Evolutionary conservation across 2,888 invertebrate genomes (phyloP).

Genomic region (Tanypteryx hageni): DNA sequence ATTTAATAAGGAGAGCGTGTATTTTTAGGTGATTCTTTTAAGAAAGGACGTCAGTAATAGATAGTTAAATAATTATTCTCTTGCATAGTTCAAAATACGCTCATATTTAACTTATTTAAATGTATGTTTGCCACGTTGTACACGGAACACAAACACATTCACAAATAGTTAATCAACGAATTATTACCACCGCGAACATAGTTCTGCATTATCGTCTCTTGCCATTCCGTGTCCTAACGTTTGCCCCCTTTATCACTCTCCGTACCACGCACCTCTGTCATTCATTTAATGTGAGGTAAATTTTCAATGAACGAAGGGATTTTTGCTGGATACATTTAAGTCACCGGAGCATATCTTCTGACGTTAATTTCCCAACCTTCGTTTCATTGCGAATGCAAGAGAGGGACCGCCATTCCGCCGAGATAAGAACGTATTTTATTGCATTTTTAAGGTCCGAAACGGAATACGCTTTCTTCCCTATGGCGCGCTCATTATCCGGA

Average conservation of each 20-base stretch:
- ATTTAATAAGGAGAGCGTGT: no score
- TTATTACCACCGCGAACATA: no score
- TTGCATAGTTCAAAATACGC: no score
- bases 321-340: not conserved
- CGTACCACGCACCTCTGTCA: not conserved
- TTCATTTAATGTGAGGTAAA: not conserved
- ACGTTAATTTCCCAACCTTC: not conserved
- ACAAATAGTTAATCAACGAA: no score
- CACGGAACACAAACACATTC: no score
- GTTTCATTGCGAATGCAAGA: not conserved
- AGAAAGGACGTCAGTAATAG: no score
- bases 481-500: slow-evolving; percentile 1
- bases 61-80: no score
- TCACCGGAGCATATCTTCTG: not conserved
- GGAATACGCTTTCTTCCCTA: not conserved
- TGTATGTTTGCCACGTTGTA: no score
- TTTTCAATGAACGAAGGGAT: not conserved
- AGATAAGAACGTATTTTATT: not conserved
- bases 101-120: no score
- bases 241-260: not conserved
- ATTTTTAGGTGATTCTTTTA: no score
- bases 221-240: not conserved
- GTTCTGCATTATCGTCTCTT: not conserved
- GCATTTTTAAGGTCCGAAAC: slow-evolving; percentile 4
- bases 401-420: not conserved